These are phyloP conservation scores for Jacana jacana DNA, from an alignment of 2,113 vertebrate genomes.

Conservation along the genomic window DNA sequence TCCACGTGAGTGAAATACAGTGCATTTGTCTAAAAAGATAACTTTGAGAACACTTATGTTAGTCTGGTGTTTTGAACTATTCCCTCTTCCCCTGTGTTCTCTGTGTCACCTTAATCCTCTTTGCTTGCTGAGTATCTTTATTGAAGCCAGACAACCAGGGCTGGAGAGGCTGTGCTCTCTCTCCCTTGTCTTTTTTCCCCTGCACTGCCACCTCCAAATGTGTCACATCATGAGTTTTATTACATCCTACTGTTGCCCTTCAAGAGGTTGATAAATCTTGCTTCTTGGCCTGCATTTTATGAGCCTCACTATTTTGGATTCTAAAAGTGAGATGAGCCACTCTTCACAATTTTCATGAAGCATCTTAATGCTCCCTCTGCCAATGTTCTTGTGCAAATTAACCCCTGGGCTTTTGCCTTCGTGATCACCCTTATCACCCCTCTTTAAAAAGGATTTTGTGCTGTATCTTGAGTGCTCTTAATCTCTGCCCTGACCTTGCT, in stretches of 20 bases:
- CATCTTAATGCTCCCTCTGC: background rate
- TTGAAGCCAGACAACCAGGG: background rate
- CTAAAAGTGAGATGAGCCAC: background rate
- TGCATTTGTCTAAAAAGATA: background rate
- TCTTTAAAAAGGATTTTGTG: background rate
- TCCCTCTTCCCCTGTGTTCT: background rate
- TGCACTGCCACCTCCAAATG: background rate
- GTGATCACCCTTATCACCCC: background rate
- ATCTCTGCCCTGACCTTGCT: background rate
- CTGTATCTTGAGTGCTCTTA: background rate
- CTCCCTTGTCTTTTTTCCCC: background rate
- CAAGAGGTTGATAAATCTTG: constrained; percentile 12
- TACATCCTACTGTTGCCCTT: background rate
- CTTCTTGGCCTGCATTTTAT: background rate
- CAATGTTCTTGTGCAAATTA: background rate
- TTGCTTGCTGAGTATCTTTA: background rate
- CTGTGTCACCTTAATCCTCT: background rate
- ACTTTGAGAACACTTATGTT: background rate
- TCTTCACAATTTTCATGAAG: background rate
- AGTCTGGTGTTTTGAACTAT: background rate
- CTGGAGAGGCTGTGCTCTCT: background rate
- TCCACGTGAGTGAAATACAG: background rate
- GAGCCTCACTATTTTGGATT: background rate
- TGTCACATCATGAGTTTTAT: background rate
- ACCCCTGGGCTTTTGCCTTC: background rate